Evolutionary conservation across 2,797 vertebrate genomes (phyloP).

Genomic region (Sciaenops ocellatus): DNA sequence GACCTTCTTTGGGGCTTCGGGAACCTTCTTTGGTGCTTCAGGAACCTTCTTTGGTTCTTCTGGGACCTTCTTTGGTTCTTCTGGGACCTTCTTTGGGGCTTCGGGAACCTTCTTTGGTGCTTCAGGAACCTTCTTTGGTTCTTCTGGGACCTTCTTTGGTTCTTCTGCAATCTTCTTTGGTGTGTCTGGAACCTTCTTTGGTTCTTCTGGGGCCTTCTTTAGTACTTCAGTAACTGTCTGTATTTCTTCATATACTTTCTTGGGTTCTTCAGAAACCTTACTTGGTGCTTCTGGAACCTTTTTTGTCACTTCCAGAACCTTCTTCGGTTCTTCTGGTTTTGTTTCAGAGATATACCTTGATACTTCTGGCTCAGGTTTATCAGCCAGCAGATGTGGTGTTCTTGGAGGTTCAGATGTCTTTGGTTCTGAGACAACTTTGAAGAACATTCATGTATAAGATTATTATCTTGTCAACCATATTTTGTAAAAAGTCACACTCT

Average conservation of each 20-base stretch:
- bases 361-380: conserved; percentile 64
- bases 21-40: neutral
- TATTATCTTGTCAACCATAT: conserved; percentile 28
- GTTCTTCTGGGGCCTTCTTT: fast-evolving
- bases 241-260: neutral
- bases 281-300: neutral
- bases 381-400: conserved; percentile 32
- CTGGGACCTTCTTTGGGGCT: conserved; percentile 51
- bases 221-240: fast-evolving
- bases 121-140: conserved; percentile 48
- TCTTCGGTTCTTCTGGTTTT: conserved; percentile 23
- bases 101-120: neutral
- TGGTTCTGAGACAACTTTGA: conserved; percentile 71
- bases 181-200: neutral
- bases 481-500: conserved; percentile 69
- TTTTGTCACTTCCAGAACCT: neutral
- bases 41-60: conserved; percentile 46
- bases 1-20: conserved; percentile 1
- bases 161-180: neutral
- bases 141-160: neutral
- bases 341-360: neutral
- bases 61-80: conserved; percentile 44
- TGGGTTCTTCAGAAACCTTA: neutral
- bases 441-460: conserved; percentile 66
- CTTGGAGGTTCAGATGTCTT: conserved; percentile 45